Evolutionary conservation across 2,113 vertebrate genomes (phyloP), one percentile per base, ranked within the genome.

Genomic region (Chionis minor): DNA sequence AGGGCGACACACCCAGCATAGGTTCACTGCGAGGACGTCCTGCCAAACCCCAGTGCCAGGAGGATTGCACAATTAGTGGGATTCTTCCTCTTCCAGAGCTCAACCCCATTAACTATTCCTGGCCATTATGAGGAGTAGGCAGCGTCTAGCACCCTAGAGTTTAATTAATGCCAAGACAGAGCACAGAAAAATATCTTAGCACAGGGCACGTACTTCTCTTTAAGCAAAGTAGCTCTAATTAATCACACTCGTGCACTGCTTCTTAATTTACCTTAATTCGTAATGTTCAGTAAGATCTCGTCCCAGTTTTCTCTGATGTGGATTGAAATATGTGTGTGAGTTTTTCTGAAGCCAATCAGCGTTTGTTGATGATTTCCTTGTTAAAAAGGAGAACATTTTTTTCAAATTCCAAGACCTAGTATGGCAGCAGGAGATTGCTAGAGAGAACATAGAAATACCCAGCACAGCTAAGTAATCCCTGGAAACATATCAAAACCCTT

Each of bases 11-110:
- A 63, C 96, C 92, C 92, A 79, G 86, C 16, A 8, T 85, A 95
- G 92, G 94, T 97, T 97, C 91, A 92, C 84, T 90, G 74, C 4
- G 55, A 83, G 91, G 95, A 94, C 6, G 14, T 80, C 81, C 91
- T 91, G 92, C 94, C 95, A 97, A 95, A 83, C 54, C 35, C 70
- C 18, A 30, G 54, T 95, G 86, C 95, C 91, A 97, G 86, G 59
- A 94, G 88, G 63, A 89, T 86, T 97, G 81, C 95, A 96, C 89
- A 96, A 92, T 94, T 95, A 87, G 70, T 81, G 58, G 74, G 92
- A 94, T 97, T 88, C 89, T 97, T 95, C 74, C 81, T 92, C 27
- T 92, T 94, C 86, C 79, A 95, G 54, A 80, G 49, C 74, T 90
- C 78, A 89, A 78, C 47, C 47, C 52, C 55, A 35, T 87, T 91